Percentiles rank a stretch among this genome's conserved stretches.
phyloP scores from a whole-genome alignment of 2,888 invertebrate genomes.

The Odontocolon sp. region DNA sequence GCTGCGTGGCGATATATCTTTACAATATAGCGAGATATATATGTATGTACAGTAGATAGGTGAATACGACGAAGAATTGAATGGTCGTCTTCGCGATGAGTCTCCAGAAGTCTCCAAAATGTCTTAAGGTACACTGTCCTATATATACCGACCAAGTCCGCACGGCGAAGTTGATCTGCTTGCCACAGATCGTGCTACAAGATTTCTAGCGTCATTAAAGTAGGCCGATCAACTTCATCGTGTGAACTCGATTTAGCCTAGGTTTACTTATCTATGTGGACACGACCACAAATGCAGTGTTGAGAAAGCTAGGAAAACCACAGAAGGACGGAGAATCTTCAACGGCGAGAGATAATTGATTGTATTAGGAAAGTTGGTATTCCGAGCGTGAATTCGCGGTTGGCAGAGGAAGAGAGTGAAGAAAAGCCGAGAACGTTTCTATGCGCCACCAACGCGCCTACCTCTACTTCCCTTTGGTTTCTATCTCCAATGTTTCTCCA shows the following conservation, averaged over 20 bases:
- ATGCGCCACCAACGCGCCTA: constrained; percentile 37
- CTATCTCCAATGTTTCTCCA: constrained; percentile 31
- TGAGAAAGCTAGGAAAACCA: constrained; percentile 3
- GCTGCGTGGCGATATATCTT: too few species aligned
- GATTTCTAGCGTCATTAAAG: too few species aligned
- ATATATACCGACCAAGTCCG: too few species aligned
- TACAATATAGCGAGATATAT: too few species aligned
- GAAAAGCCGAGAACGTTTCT: constrained; percentile 50
- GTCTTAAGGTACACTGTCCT: too few species aligned
- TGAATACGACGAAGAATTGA: not conserved
- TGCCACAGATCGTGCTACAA: too few species aligned
- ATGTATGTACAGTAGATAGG: too few species aligned
- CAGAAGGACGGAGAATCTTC: constrained; percentile 51
- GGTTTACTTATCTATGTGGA: constrained; percentile 15
- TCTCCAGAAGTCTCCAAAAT: not conserved
- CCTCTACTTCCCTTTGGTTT: constrained; percentile 24
- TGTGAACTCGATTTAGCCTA: not conserved
- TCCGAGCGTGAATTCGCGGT: constrained; percentile 72
- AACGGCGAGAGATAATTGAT: constrained; percentile 79
- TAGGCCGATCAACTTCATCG: too few species aligned
- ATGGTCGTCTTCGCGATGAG: constrained; percentile 11
- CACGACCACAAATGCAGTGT: constrained; percentile 7
- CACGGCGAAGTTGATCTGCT: too few species aligned
- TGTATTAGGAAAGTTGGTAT: constrained; percentile 80
- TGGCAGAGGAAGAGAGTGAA: constrained; percentile 31